Conservation (phyloP, 2,888 invertebrate species). For the Drosophila prolongata region DNA sequence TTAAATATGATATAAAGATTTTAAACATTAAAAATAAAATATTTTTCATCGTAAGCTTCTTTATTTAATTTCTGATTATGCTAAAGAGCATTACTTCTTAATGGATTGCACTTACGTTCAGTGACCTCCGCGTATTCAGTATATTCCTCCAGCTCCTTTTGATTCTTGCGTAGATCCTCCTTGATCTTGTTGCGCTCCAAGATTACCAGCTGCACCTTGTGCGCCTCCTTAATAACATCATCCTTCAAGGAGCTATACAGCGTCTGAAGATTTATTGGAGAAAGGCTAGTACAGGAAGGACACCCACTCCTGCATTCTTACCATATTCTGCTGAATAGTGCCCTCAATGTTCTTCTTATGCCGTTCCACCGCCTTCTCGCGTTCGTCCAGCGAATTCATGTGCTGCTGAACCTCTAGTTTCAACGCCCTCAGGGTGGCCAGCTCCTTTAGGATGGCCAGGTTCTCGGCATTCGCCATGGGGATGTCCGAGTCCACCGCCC, state of each 20-base stretch:
- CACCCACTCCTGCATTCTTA: conserved; percentile 55
- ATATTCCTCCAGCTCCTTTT: conserved; percentile 72
- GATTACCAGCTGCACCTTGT: conserved; percentile 83
- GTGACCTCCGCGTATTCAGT: conserved; percentile 72
- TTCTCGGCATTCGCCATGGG: conserved; percentile 93
- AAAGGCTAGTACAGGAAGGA: neutral
- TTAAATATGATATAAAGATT: no score
- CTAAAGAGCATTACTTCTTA: neutral
- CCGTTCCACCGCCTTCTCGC: conserved; percentile 84
- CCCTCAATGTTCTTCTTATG: conserved; percentile 86
- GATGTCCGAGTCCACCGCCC: conserved; percentile 88
- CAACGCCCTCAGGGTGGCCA: conserved; percentile 85
- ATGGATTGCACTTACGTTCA: conserved; percentile 69
- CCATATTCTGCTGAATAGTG: conserved; percentile 86
- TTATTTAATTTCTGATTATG: no score
- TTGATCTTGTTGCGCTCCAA: conserved; percentile 83
- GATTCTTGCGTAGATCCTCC: conserved; percentile 72
- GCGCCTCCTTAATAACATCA: conserved; percentile 89
- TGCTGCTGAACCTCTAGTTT: conserved; percentile 85
- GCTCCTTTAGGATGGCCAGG: conserved; percentile 82
- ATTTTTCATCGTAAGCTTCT: no score
- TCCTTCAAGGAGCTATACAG: conserved; percentile 86
- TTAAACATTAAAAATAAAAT: no score
- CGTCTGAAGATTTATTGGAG: conserved; percentile 82
- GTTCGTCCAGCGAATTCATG: conserved; percentile 85